These are phyloP conservation scores for Scolanthus callimorphus DNA, from an alignment of 92 coral and sea anemone species.

Conservation along the genomic window DNA sequence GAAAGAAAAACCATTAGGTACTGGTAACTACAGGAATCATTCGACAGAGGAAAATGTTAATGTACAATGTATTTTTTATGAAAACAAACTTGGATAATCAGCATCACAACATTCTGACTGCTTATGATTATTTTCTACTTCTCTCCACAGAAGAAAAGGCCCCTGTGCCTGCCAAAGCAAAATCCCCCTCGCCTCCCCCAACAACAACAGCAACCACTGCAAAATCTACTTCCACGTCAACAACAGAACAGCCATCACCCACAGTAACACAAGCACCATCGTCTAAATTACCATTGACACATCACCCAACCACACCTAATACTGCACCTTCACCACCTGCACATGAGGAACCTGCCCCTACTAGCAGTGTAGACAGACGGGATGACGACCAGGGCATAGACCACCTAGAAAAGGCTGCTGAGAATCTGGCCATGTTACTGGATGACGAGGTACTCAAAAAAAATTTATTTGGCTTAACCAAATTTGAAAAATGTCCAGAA, in stretches of 20 bases:
- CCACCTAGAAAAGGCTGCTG: constrained; percentile 88
- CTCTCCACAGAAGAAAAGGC: constrained; percentile 18
- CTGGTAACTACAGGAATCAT: too few species aligned
- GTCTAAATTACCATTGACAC: constrained; percentile 1
- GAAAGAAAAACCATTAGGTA: too few species aligned
- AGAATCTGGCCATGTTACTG: constrained; percentile 80
- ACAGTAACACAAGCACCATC: constrained; percentile 10
- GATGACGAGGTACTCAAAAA: constrained; percentile 73
- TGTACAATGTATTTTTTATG: too few species aligned
- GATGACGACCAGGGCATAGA: constrained; percentile 88
- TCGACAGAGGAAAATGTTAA: too few species aligned
- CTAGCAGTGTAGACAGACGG: constrained; percentile 1
- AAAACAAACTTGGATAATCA: too few species aligned
- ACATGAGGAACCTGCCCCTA: not conserved
- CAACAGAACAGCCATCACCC: constrained; percentile 4
- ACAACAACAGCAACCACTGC: too few species aligned
- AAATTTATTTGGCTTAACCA: too few species aligned
- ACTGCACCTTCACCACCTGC: not conserved
- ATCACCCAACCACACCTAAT: constrained; percentile 5
- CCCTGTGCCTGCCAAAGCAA: constrained; percentile 5
- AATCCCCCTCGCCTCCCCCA: constrained; percentile 13
- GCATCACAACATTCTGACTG: too few species aligned
- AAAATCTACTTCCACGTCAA: constrained; percentile 13
- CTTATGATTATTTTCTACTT: too few species aligned
- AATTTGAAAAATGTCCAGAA: too few species aligned